Base-by-base conservation (phyloP, 2,113 vertebrate species). In the Crypturellus undulatus region DNA sequence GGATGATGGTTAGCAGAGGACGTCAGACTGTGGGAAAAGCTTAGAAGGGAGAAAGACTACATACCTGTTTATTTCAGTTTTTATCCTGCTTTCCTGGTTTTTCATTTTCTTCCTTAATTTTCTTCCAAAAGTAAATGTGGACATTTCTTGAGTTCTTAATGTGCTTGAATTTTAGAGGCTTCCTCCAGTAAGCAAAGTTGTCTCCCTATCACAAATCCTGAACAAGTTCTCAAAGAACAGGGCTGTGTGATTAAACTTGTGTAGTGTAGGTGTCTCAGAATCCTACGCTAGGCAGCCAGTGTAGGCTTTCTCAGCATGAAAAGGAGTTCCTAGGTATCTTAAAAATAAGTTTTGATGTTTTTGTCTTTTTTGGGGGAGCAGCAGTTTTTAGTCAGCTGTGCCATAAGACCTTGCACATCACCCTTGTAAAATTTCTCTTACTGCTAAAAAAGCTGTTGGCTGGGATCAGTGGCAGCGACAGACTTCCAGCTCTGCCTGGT, bases 111-210 rank as follows among this genome's bases (percentile, higher is more conserved):
- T 32, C 58, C 49, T 76, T 68, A 60, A 30, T 88, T 77, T 89
- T 96, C 25, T 69, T 94, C 51, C 51, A 84, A 88, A 96, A 95
- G 60, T 45, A 93, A 78, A 81, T 90, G 42, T 51, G 79, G 45
- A 51, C 38, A 14, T 93, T 79, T 80, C 72, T 78, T 71, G 51
- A 14, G 58, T 78, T 88, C 73, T 51, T 92, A 85, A 80, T 90
- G 64, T 65, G 54, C 59, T 85, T 92, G 84, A 72, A 84, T 91
- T 90, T 94, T 83, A 75, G 83, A 90, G 56, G 24, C 64, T 90
- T 49, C 54, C 88, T 90, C 71, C 36, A 90, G 67, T 54, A 91
- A 77, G 42, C 34, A n/a, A 77, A 63, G 28, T 90, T 73, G 73
- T 38, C 22, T 92, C 60, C 42, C 82, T 65, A 4, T 73, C 82